A percentile compares a stretch with the other conserved stretches of the same genome.
Evolutionary conservation across 2,888 invertebrate species (phyloP).

Genomic region (Cenopis cana): DNA sequence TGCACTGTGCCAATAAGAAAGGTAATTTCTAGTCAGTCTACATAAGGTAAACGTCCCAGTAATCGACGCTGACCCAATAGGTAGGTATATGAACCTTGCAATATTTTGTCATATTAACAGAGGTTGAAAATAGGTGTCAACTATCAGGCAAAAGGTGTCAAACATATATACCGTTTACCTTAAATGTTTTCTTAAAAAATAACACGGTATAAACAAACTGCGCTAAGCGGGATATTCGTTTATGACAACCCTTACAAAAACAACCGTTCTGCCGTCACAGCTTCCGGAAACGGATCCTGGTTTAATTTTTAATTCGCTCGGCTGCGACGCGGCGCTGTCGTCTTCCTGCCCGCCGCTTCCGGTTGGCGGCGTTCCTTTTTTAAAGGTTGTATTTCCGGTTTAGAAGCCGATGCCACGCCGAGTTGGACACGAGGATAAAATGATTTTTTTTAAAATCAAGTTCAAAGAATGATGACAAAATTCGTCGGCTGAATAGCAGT

Average conservation of each 20-base stretch:
- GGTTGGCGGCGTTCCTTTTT: conserved; percentile 75
- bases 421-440: conserved; percentile 58
- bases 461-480: no score
- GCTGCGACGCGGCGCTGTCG: conserved; percentile 77
- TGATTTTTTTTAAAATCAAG: conserved; percentile 42
- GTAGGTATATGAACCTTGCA: no score
- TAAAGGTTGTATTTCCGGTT: conserved; percentile 80
- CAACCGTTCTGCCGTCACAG: conserved; percentile 63
- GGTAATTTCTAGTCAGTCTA: no score
- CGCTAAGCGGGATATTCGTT: conserved; percentile 36
- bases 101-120: no score
- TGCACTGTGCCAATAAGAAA: no score
- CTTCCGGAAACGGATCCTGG: conserved; percentile 80
- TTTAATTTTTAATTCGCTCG: conserved; percentile 82
- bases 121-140: no score
- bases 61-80: no score
- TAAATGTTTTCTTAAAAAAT: background rate
- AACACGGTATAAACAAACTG: background rate
- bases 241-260: conserved; percentile 53
- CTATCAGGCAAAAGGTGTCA: no score
- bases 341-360: conserved; percentile 82
- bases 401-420: conserved; percentile 66
- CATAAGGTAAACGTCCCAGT: no score
- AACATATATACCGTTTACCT: no score
- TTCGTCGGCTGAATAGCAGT: background rate